phyloP scores from a whole-genome alignment of 2,113 vertebrate species.

The Solea senegalensis region DNA sequence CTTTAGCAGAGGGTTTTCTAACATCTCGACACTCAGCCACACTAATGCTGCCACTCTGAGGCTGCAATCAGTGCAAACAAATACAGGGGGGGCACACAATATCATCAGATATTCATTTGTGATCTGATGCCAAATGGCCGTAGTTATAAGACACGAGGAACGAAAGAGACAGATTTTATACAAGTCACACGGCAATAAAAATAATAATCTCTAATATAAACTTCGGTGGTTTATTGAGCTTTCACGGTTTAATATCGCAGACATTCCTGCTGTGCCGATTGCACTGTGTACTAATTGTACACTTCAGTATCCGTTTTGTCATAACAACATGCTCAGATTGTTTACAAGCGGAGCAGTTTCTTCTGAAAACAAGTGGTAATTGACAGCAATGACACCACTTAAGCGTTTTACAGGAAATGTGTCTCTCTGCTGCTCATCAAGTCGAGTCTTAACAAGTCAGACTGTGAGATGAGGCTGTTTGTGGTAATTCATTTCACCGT shows the following conservation, averaged over 20 bases:
- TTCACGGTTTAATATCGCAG: not conserved
- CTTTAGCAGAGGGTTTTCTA: conserved; percentile 48
- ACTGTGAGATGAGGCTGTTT: no score
- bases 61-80: conserved; percentile 3
- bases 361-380: no score
- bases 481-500: no score
- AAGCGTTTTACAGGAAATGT: no score
- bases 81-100: not conserved
- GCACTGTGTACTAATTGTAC: not conserved
- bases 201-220: no score
- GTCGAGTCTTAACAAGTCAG: no score
- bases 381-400: no score
- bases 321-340: no score
- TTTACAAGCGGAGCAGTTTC: no score
- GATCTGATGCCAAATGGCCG: not conserved
- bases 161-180: not conserved
- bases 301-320: no score
- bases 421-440: no score
- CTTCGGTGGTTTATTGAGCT: not conserved
- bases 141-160: not conserved
- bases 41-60: conserved; percentile 19
- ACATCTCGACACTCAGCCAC: conserved; percentile 35
- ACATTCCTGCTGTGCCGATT: not conserved
- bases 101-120: not conserved
- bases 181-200: no score